phyloP scores from a whole-genome alignment of 2,113 vertebrate genomes.

The Penelope pileata region DNA sequence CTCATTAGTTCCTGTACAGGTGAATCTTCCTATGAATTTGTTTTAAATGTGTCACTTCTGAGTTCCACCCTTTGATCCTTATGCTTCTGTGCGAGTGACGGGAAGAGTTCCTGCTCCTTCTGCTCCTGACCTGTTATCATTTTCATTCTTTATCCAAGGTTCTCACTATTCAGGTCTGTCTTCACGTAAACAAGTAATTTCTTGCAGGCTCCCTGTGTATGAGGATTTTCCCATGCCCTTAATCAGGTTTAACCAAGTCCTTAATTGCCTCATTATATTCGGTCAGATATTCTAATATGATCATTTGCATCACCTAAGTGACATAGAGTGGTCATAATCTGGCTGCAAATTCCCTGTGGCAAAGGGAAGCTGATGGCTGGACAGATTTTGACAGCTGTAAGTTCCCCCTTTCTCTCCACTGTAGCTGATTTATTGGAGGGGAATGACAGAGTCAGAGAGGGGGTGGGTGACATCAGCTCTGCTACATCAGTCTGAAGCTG shows the following conservation, averaged over 20 bases:
- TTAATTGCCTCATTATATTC: slow-evolving; percentile 14
- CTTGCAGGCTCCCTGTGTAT: background rate
- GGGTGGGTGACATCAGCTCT: background rate
- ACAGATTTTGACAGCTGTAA: background rate
- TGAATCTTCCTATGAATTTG: background rate
- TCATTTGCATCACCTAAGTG: background rate
- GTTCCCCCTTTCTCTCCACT: background rate
- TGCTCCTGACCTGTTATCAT: background rate
- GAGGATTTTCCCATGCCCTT: slow-evolving; percentile 17
- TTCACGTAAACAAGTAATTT: slow-evolving; percentile 1
- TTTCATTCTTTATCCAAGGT: background rate
- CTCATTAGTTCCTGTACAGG: background rate
- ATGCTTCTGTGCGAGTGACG: background rate
- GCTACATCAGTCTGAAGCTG: background rate
- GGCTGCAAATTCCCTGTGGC: background rate
- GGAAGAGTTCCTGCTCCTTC: background rate
- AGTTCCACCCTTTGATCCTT: background rate
- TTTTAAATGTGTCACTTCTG: background rate
- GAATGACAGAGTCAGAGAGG: background rate
- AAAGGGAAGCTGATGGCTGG: background rate
- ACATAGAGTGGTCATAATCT: background rate
- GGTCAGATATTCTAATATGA: background rate
- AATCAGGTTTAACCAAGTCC: background rate
- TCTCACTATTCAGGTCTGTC: background rate
- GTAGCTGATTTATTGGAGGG: background rate